phyloP scores from a whole-genome alignment of 2,888 invertebrate genomes.

The Palloptera scutellata region DNA sequence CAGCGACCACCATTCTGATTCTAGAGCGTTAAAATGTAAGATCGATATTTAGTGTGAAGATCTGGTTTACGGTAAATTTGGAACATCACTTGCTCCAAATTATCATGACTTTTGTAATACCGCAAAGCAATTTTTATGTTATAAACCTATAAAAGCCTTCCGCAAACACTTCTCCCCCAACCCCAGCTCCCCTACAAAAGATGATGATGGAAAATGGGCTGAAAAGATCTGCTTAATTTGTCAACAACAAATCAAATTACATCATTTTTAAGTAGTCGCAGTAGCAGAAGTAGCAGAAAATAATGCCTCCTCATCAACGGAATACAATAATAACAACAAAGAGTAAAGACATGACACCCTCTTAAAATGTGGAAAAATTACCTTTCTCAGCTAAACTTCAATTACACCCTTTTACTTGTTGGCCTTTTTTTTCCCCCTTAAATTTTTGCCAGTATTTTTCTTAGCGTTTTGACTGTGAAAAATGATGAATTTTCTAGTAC shows the following conservation, averaged over 20 bases:
- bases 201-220: too few species aligned
- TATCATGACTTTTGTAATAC: too few species aligned
- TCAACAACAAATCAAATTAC: slow-evolving; percentile 45
- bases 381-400: slow-evolving; percentile 40
- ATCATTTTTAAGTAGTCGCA: slow-evolving; percentile 22
- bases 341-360: not conserved
- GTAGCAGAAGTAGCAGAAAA: slow-evolving; percentile 21
- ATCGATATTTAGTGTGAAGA: too few species aligned
- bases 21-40: too few species aligned
- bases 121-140: too few species aligned
- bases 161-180: too few species aligned
- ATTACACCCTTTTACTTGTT: slow-evolving; percentile 30
- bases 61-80: too few species aligned
- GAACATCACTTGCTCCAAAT: too few species aligned
- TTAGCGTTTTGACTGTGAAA: slow-evolving; percentile 20
- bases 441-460: slow-evolving; percentile 3
- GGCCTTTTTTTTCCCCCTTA: not conserved
- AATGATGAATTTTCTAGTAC: slow-evolving; percentile 24
- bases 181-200: too few species aligned
- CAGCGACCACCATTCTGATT: too few species aligned
- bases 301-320: not conserved
- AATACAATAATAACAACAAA: slow-evolving; percentile 2
- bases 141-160: too few species aligned
- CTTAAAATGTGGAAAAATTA: slow-evolving; percentile 32
- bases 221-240: slow-evolving; percentile 35